These are phyloP conservation scores for Ispidina lecontei DNA, from an alignment of 2,797 vertebrate genomes.

Conservation along the genomic window DNA sequence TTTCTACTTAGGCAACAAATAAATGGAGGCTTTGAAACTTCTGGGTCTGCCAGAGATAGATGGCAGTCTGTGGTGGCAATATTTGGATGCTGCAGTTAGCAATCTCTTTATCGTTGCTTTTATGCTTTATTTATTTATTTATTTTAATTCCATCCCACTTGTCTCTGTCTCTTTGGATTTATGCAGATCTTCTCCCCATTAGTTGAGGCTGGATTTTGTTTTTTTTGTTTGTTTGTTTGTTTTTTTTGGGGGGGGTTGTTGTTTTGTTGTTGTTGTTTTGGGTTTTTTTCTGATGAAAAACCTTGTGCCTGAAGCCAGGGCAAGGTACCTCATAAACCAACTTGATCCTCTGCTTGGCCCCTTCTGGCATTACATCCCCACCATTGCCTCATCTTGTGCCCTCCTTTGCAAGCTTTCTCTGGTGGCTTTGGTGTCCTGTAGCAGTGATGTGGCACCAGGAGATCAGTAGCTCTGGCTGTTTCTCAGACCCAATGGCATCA, in stretches of 20 bases:
- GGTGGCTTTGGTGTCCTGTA: not conserved
- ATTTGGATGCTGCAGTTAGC: not conserved
- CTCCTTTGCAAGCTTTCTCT: not conserved
- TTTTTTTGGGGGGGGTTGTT: not conserved
- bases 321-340: not conserved
- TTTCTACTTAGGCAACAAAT: not conserved
- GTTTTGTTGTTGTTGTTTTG: no score
- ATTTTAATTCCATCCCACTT: not conserved
- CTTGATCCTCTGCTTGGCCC: not conserved
- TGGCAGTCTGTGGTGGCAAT: not conserved
- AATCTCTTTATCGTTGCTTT: not conserved
- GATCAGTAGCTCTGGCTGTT: not conserved
- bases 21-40: not conserved
- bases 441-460: not conserved
- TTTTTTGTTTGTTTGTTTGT: no score
- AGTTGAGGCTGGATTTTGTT: not conserved
- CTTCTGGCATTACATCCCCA: accelerated
- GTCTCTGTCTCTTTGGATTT: not conserved
- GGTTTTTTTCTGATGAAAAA: not conserved
- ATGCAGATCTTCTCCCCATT: not conserved
- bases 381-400: not conserved
- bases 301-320: not conserved
- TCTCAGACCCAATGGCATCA: not conserved
- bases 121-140: no score
- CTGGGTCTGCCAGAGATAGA: not conserved